phyloP scores from a whole-genome alignment of 2,888 invertebrate genomes.

The Nomada flava region DNA sequence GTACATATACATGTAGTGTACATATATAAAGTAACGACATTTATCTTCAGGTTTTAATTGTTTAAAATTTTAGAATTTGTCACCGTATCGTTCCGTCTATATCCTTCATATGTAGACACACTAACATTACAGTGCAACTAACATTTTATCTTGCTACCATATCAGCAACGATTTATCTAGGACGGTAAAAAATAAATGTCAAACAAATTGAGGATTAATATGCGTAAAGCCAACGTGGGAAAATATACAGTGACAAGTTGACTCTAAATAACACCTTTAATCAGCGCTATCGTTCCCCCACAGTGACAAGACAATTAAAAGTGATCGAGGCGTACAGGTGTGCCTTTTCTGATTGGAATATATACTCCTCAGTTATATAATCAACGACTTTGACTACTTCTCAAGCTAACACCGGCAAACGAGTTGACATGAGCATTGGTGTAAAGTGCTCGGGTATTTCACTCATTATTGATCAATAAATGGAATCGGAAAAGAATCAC shows the following conservation, averaged over 20 bases:
- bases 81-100: too few relatives aligned
- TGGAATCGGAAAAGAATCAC: background rate
- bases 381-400: constrained; percentile 70
- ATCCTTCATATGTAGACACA: too few relatives aligned
- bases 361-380: constrained; percentile 68
- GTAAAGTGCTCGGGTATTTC: constrained; percentile 53
- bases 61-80: too few relatives aligned
- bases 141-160: background rate
- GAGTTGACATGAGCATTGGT: constrained; percentile 58
- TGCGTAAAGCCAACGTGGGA: background rate
- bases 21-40: too few relatives aligned
- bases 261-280: constrained; percentile 21
- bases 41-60: too few relatives aligned
- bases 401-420: constrained; percentile 67
- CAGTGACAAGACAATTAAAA: constrained; percentile 26
- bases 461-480: background rate
- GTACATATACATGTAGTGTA: too few relatives aligned
- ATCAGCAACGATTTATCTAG: background rate
- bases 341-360: constrained; percentile 41
- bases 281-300: constrained; percentile 28
- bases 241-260: background rate
- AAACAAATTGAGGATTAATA: constrained; percentile 16
- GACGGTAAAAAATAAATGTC: background rate
- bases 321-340: constrained; percentile 39
- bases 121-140: too few relatives aligned